Evolutionary conservation across 2,797 vertebrate genomes (phyloP).

Genomic region (Urophycis tenuis): DNA sequence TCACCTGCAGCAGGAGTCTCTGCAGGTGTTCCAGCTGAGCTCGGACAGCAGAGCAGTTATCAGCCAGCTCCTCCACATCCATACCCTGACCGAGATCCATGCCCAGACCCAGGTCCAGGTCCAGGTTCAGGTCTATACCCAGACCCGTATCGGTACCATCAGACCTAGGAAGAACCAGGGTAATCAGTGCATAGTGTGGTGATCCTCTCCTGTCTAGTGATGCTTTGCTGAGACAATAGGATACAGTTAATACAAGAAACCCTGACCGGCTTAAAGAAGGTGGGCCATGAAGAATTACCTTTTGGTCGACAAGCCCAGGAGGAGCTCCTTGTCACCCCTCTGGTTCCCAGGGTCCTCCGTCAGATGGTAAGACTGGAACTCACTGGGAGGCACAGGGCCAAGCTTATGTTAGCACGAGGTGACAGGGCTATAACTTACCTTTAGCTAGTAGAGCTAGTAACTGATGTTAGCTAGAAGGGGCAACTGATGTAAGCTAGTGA

Average conservation of each 20-base stretch:
- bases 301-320: slow-evolving; percentile 34
- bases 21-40: slow-evolving; percentile 84
- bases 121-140: slow-evolving; percentile 69
- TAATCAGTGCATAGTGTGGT: background rate
- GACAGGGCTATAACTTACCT: background rate
- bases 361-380: slow-evolving; percentile 44
- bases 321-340: slow-evolving; percentile 44
- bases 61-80: slow-evolving; percentile 84
- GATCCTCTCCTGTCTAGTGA: background rate
- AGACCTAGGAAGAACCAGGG: slow-evolving; percentile 27
- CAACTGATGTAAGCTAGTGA: background rate
- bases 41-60: slow-evolving; percentile 85
- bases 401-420: background rate
- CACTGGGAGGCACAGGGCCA: slow-evolving; percentile 27
- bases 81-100: slow-evolving; percentile 52
- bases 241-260: background rate
- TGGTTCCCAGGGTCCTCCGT: slow-evolving; percentile 68
- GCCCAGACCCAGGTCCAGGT: slow-evolving; percentile 50
- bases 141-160: slow-evolving; percentile 33
- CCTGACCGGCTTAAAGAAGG: background rate
- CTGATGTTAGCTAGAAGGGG: background rate
- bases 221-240: background rate
- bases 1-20: slow-evolving; percentile 79
- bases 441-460: background rate
- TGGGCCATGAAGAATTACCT: slow-evolving; percentile 29